Conservation (phyloP, 2,113 vertebrate genomes). For the Nematolebias whitei region DNA sequence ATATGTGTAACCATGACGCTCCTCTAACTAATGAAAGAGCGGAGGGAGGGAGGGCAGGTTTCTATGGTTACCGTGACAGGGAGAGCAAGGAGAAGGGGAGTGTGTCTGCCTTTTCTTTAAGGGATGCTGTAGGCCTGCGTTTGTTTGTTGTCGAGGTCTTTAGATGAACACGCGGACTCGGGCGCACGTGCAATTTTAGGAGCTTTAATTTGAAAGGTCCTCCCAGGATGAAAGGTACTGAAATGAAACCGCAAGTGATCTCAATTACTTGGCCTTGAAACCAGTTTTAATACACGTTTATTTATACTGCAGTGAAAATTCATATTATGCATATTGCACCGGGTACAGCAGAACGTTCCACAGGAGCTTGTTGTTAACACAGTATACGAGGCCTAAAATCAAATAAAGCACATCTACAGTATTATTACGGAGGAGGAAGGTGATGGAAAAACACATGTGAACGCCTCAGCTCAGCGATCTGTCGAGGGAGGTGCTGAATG, state of each 20-base stretch:
- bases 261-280: background rate
- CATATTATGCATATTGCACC: conserved; percentile 18
- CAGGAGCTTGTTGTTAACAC: background rate
- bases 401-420: conserved; percentile 15
- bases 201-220: conserved; percentile 9
- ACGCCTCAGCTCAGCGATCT: conserved; percentile 42
- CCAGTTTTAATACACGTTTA: conserved; percentile 34
- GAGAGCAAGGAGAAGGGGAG: conserved; percentile 46
- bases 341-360: conserved; percentile 14
- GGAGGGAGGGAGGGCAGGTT: conserved; percentile 64
- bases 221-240: conserved; percentile 7
- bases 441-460: conserved; percentile 36
- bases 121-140: conserved; percentile 30
- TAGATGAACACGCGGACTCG: background rate
- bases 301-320: conserved; percentile 27
- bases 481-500: conserved; percentile 43
- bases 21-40: conserved; percentile 60
- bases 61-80: conserved; percentile 72
- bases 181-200: background rate
- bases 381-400: background rate
- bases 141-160: conserved; percentile 8
- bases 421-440: background rate
- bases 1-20: conserved; percentile 71
- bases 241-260: conserved; percentile 6
- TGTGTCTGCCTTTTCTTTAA: conserved; percentile 35